Evolutionary conservation across 2,113 vertebrate genomes (phyloP), one percentile per base, ranked within the genome.

Genomic region (Apeltes quadracus): DNA sequence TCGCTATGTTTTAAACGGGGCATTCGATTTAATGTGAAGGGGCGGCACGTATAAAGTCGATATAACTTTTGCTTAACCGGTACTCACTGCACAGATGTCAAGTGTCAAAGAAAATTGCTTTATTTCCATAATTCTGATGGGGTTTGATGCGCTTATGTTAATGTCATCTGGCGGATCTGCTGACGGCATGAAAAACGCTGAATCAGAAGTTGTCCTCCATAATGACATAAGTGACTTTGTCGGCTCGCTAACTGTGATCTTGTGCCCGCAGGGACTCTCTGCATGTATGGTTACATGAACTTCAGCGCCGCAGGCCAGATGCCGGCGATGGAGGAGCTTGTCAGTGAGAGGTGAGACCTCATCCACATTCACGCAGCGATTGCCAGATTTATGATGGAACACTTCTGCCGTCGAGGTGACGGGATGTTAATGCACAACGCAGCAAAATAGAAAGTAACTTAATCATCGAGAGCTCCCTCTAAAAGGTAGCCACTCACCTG

Each of bases 251-350:
- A 69, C 57, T 22, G 29, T 71, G 22, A 9, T 77, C 16, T 55
- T 72, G 10, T 63, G 76, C 87, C 61, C 77, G 48, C 91, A 94
- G 94, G 93, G 77, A 83, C 78, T 84, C 90, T 90, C 87, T 75
- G 85, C 88, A 78, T 94, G 92, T 90, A 89, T 94, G 96, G 95
- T 94, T 78, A 87, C 87, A 95, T 95, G 94, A 93, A 87, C 89
- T 85, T 90, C 89, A 89, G 92, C 89, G 90, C 73, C 91, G 88
- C 91, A 92, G 95, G 95, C 94, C 92, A 94, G 88, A 80, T 95
- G 95, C 95, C 93, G 96, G 96, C 94, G 95, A 98, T 98, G 97
- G 97, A 97, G 90, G 94, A 95, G 93, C 93, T 95, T 91, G 94
- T 94, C 91, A 95, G 93, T 96, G 95, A 97, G 94, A 97, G 96